A percentile compares a stretch with the other conserved stretches of the same genome.
Conservation (phyloP, 2,888 invertebrate species). For the Campaea margaritaria region DNA sequence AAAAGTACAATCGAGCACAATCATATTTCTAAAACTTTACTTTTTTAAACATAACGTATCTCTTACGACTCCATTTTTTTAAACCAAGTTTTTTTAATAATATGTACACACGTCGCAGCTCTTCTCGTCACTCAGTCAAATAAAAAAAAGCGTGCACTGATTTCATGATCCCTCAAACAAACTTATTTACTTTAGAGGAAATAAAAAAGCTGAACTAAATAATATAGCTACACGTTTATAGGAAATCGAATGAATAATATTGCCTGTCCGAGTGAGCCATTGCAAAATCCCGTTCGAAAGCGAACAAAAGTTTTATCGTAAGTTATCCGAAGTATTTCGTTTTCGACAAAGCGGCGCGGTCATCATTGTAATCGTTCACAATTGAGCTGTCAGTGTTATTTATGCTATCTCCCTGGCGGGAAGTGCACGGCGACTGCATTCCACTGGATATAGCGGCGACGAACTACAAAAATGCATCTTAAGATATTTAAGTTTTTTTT, state of each 20-base stretch:
- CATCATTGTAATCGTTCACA: slow-evolving; percentile 63
- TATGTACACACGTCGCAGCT: too few relatives aligned
- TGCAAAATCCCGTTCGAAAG: slow-evolving; percentile 29
- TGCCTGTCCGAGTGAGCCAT: slow-evolving; percentile 13
- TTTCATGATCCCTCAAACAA: too few relatives aligned
- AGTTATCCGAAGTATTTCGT: slow-evolving; percentile 31
- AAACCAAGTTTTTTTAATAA: too few relatives aligned
- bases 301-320: slow-evolving; percentile 34
- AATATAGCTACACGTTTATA: too few relatives aligned
- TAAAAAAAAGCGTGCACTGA: too few relatives aligned
- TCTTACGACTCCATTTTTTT: too few relatives aligned
- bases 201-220: too few relatives aligned
- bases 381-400: slow-evolving; percentile 71
- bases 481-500: neutral
- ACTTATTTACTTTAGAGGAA: too few relatives aligned
- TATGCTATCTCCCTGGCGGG: slow-evolving; percentile 51
- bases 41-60: neutral
- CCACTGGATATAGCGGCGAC: slow-evolving; percentile 35
- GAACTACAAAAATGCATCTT: slow-evolving; percentile 15
- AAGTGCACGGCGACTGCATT: slow-evolving; percentile 37
- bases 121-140: too few relatives aligned
- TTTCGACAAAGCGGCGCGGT: slow-evolving; percentile 29
- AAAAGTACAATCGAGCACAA: slow-evolving; percentile 49
- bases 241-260: slow-evolving; percentile 7
- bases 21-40: slow-evolving; percentile 1